Evolutionary conservation across 2,113 vertebrate species (phyloP).

Genomic region (Agapornis roseicollis): DNA sequence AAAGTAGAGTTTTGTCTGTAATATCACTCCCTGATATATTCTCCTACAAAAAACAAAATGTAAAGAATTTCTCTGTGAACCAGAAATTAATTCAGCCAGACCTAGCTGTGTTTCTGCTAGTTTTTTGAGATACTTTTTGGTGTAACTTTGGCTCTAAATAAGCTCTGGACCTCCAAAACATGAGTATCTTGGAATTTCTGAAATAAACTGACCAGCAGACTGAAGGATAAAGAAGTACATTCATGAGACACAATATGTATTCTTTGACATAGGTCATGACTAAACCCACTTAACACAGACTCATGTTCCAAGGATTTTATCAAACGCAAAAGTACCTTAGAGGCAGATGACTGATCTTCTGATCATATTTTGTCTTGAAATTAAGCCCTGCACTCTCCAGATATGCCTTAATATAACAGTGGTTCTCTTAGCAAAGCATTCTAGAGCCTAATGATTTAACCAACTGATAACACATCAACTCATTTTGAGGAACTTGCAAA

Average conservation of each 20-base stretch:
- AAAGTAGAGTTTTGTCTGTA: not conserved
- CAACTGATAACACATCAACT: not conserved
- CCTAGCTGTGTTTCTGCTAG: not conserved
- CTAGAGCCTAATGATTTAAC: not conserved
- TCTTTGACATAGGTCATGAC: not conserved
- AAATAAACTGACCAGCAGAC: not conserved
- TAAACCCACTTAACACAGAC: not conserved
- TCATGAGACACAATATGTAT: fast-evolving
- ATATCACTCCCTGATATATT: not conserved
- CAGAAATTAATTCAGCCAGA: not conserved
- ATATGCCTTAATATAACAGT: not conserved
- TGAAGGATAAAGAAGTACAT: not conserved
- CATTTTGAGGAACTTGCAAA: not conserved
- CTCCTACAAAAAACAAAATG: not conserved
- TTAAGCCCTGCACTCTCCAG: not conserved
- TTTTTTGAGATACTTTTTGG: not conserved
- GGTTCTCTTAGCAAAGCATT: not conserved
- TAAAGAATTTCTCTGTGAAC: not conserved
- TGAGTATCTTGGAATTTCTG: not conserved
- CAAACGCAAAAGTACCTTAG: not conserved
- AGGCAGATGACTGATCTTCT: not conserved
- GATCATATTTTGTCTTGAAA: not conserved
- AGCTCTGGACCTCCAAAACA: not conserved
- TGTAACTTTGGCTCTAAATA: not conserved
- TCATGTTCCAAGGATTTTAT: not conserved